phyloP scores from a whole-genome alignment of 2,888 invertebrate species.

The Amiota mariae region DNA sequence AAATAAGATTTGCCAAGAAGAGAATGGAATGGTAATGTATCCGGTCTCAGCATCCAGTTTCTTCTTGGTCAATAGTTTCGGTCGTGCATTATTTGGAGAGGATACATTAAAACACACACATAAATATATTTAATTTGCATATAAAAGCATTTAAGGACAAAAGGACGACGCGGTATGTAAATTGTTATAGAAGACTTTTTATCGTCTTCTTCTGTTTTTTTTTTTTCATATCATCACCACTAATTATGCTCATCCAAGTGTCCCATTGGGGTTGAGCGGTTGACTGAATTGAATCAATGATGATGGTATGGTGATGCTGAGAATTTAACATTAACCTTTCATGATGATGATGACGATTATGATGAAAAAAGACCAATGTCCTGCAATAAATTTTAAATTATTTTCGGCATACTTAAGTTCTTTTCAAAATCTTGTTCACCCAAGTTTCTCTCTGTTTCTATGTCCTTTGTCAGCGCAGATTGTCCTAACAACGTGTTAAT shows the following conservation, averaged over 20 bases:
- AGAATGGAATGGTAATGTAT: constrained; percentile 12
- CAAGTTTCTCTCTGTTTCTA: background rate
- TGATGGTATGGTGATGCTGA: background rate
- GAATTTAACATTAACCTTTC: background rate
- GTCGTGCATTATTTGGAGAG: background rate
- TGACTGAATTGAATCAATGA: constrained; percentile 4
- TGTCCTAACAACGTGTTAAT: constrained; percentile 66
- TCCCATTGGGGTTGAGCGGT: constrained; percentile 54
- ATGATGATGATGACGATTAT: too few species aligned
- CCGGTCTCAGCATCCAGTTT: constrained; percentile 38
- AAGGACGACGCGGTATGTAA: constrained; percentile 60
- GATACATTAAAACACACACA: constrained; percentile 23
- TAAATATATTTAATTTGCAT: constrained; percentile 58
- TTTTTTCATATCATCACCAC: constrained; percentile 54
- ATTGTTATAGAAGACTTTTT: constrained; percentile 44
- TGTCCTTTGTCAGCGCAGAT: constrained; percentile 52
- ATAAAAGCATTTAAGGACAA: constrained; percentile 63
- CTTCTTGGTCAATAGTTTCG: background rate
- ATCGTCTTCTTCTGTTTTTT: background rate
- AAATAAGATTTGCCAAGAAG: constrained; percentile 48
- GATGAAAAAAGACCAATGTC: constrained; percentile 42
- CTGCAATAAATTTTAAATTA: constrained; percentile 63
- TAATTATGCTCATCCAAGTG: constrained; percentile 65
- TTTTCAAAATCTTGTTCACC: background rate
- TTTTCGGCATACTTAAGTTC: constrained; percentile 45